Base-by-base conservation (phyloP, 2,113 vertebrate species). In the Gnathonemus longibarbis region DNA sequence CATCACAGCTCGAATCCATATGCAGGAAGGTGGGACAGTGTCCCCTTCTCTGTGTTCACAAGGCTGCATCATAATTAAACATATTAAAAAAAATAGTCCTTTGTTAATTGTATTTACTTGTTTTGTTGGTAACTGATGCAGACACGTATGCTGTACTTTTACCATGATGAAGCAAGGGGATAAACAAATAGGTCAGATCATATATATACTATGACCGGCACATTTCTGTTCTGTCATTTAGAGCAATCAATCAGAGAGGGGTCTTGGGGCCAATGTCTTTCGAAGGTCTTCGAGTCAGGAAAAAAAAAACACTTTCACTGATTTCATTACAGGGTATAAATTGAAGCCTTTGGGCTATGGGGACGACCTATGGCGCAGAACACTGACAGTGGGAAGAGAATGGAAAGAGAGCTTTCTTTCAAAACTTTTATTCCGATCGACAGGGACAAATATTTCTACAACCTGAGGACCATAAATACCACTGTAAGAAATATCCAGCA, bases 271-370 rank as follows among this genome's bases (percentile, higher is more conserved):
- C 42, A 89, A 35, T 50, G 66, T 8, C 88, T 50, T 50, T 48
- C 4, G 5, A 62, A 62, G 45, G 45, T 5, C 49, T 35, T 27
- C 21, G 15, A 19, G 45, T 88, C 31, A 42, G 31, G 5, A 5
- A 21, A 56, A 56, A 56, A 56, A 52, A 52, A n/a, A 3, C 4
- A 8, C 49, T 62, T 66, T 21, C 35, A 39, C 62, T 39, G 17
- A 88, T 88, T 88, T 45, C 31, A 88, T 66, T 66, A 9, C n/a
- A 53, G n/a, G 50, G 19, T 62, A 88, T 88, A 88, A 88, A 88
- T 48, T 66, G 56, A 62, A 66, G 31, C 7, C 31, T 10, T 58
- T 53, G 3, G 13, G 31, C 9, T 19, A 56, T 11, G 8, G 31
- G 21, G 42, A 88, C 17, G 24, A 56, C 35, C 21, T 13, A 45